Evolutionary conservation across 1,140 invertebrate species (phyloP).

Genomic region (Calliphora vicina): DNA sequence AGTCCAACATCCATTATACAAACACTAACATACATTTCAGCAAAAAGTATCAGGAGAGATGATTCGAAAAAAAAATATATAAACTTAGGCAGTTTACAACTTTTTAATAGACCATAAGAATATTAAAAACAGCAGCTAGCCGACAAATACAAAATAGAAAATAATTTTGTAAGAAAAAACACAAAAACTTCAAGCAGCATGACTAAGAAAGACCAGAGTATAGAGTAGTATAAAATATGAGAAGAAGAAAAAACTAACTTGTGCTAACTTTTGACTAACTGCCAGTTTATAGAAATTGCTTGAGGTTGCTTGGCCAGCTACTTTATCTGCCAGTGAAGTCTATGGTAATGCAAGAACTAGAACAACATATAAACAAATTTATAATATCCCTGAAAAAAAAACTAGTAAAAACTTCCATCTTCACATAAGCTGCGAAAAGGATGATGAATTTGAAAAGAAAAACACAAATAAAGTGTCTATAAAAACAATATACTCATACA

Average conservation of each 20-base stretch:
- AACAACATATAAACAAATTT: background rate
- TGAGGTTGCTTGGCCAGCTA: background rate
- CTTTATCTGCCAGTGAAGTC: background rate
- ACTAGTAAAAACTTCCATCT: background rate
- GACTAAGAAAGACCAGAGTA: background rate
- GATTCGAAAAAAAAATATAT: background rate
- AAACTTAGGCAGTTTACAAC: conserved; percentile 47
- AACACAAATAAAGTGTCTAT: background rate
- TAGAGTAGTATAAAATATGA: background rate
- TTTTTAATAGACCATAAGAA: conserved; percentile 55
- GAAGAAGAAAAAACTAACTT: background rate
- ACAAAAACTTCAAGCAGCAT: background rate
- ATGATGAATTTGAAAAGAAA: conserved; percentile 4
- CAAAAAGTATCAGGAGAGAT: background rate
- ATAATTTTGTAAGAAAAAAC: background rate
- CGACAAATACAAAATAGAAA: conserved; percentile 6
- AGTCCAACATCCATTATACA: conserved; percentile 17
- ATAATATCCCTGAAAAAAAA: background rate
- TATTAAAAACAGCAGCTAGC: conserved; percentile 25
- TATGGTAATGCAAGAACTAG: background rate
- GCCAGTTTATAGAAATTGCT: conserved; percentile 19
- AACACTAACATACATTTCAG: background rate
- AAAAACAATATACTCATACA: background rate
- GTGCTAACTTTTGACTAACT: conserved; percentile 37
- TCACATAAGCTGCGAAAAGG: background rate